Percentiles rank a stretch among this genome's conserved stretches.
phyloP scores from a whole-genome alignment of 2,888 invertebrate species.

The Antheraea yamamai region DNA sequence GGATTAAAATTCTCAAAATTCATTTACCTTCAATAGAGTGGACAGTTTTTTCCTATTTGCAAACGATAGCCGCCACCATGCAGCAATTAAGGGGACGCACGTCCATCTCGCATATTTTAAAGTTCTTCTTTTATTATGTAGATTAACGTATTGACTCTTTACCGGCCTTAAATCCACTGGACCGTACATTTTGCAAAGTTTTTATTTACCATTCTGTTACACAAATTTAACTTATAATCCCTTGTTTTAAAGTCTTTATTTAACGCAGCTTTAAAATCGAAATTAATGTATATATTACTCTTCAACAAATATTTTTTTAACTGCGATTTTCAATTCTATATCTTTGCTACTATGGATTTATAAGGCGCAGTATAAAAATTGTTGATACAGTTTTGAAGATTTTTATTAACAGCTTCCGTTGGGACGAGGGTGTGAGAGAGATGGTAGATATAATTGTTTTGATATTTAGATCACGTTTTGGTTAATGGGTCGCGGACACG shows the following conservation, averaged over 20 bases:
- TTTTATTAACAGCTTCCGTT: slow-evolving; percentile 56
- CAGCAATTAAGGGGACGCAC: slow-evolving; percentile 70
- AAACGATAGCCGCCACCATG: slow-evolving; percentile 76
- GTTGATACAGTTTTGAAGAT: slow-evolving; percentile 37
- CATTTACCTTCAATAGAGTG: slow-evolving; percentile 67
- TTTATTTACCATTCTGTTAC: background rate
- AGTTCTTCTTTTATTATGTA: slow-evolving; percentile 77
- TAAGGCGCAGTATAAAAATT: slow-evolving; percentile 12
- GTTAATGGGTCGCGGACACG: slow-evolving; percentile 60
- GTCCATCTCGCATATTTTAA: slow-evolving; percentile 65
- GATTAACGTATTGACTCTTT: slow-evolving; percentile 74
- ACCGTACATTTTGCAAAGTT: slow-evolving; percentile 29
- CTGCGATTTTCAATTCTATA: slow-evolving; percentile 26
- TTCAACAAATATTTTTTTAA: slow-evolving; percentile 23
- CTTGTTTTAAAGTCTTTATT: background rate
- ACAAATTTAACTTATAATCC: background rate
- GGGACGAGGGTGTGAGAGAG: slow-evolving; percentile 44
- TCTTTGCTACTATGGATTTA: slow-evolving; percentile 16
- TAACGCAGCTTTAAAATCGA: background rate
- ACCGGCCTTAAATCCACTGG: slow-evolving; percentile 42
- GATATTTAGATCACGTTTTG: slow-evolving; percentile 55
- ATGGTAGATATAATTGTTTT: slow-evolving; percentile 54
- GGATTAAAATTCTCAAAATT: slow-evolving; percentile 59
- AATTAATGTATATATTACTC: background rate
- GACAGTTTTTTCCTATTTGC: slow-evolving; percentile 75